phyloP scores from a whole-genome alignment of 2,113 vertebrate genomes.

The Gymnocephalus cernua region DNA sequence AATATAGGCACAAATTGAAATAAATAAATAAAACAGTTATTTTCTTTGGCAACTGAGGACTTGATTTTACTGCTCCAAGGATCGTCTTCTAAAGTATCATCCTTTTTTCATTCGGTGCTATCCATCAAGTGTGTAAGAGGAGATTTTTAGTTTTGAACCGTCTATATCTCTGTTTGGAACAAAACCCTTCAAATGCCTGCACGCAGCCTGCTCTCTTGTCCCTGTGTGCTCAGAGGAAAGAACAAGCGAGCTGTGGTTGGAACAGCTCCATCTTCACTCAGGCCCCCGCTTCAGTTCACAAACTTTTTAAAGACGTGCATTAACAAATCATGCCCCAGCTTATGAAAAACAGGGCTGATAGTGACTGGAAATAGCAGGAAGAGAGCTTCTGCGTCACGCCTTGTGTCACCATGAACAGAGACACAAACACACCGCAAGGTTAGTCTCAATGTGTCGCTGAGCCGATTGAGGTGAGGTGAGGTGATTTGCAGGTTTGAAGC shows the following conservation, averaged over 20 bases:
- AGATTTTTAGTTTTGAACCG: neutral
- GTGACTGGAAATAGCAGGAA: conserved; percentile 53
- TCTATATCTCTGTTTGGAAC: conserved; percentile 19
- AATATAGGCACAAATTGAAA: neutral
- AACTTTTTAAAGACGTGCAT: conserved; percentile 62
- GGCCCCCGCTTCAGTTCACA: conserved; percentile 35
- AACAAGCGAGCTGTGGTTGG: conserved; percentile 53
- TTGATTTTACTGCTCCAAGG: neutral
- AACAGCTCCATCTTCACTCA: conserved; percentile 51
- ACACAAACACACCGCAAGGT: neutral
- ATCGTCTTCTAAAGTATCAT: neutral
- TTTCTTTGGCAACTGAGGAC: neutral
- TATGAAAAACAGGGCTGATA: conserved; percentile 49
- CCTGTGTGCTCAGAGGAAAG: conserved; percentile 44
- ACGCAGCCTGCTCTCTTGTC: conserved; percentile 27
- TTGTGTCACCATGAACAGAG: conserved; percentile 30
- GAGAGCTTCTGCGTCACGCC: conserved; percentile 43
- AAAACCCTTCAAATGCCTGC: conserved; percentile 1
- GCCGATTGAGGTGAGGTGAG: conserved; percentile 26
- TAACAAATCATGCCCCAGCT: conserved; percentile 47
- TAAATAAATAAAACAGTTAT: neutral
- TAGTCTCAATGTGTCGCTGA: conserved; percentile 5
- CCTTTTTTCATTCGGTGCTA: neutral
- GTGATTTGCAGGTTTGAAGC: conserved; percentile 4
- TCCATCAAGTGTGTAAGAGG: neutral